Evolutionary conservation across 2,888 invertebrate species (phyloP).

Genomic region (Noctua janthe): DNA sequence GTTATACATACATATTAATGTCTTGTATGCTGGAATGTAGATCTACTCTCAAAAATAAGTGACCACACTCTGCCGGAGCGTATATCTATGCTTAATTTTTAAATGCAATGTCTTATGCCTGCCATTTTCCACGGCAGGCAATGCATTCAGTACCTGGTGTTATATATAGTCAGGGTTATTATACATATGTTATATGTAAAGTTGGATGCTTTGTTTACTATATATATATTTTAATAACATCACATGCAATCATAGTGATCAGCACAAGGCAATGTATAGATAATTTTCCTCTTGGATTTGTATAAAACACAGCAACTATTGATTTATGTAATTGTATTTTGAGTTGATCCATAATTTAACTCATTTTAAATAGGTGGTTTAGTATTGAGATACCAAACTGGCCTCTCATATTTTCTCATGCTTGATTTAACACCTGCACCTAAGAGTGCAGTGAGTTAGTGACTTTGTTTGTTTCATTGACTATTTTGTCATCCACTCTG

Average conservation of each 20-base stretch:
- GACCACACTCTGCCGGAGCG: background rate
- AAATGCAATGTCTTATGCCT: background rate
- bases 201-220: background rate
- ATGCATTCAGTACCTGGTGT: background rate
- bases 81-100: no score
- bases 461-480: no score
- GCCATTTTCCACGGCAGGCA: background rate
- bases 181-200: background rate
- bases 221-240: background rate
- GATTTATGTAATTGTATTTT: background rate
- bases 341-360: no score
- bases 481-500: no score
- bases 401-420: background rate
- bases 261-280: background rate
- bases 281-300: conserved; percentile 13
- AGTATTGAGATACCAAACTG: no score
- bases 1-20: background rate
- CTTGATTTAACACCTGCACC: background rate
- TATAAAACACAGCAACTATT: background rate
- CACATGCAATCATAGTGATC: background rate
- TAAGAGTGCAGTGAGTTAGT: no score
- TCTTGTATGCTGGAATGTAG: no score
- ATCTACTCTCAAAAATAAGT: background rate
- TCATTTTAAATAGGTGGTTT: no score
- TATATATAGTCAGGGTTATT: background rate